Conservation (phyloP, 2,888 invertebrate species). For the Dasysyrphus tricinctus region DNA sequence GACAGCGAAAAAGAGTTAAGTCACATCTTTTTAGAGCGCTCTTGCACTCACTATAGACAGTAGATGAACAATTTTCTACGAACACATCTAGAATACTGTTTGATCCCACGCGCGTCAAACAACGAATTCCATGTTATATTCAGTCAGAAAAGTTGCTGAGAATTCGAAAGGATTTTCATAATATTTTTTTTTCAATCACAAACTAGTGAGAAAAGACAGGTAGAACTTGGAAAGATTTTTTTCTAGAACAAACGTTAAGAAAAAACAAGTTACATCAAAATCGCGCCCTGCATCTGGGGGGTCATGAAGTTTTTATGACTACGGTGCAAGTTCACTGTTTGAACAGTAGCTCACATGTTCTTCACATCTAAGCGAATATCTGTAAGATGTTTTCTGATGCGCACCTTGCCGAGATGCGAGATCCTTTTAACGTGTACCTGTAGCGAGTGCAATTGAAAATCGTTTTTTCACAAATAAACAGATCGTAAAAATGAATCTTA, state of each 20-base stretch:
- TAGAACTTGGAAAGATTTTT: conserved; percentile 21
- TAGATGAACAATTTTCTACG: conserved; percentile 6
- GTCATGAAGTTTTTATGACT: conserved; percentile 48
- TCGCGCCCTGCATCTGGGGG: conserved; percentile 56
- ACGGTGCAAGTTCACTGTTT: conserved; percentile 54
- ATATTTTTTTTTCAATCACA: conserved; percentile 11
- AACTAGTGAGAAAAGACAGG: conserved; percentile 59
- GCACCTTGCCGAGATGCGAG: conserved; percentile 26
- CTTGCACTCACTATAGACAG: not conserved
- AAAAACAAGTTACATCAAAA: conserved; percentile 34
- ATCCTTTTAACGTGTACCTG: conserved; percentile 53
- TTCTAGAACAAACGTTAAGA: conserved; percentile 9
- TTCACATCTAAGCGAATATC: conserved; percentile 43
- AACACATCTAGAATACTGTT: not conserved
- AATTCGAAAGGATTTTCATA: conserved; percentile 19
- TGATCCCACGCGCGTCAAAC: conserved; percentile 67
- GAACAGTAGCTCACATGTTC: conserved; percentile 53
- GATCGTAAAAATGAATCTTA: conserved; percentile 61
- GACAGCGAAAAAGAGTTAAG: conserved; percentile 54
- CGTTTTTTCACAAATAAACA: conserved; percentile 72
- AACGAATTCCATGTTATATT: conserved; percentile 24
- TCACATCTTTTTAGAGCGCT: conserved; percentile 54
- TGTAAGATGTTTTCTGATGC: not conserved
- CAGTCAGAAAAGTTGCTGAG: conserved; percentile 56
- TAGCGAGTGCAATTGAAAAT: conserved; percentile 44